Evolutionary conservation across 2,113 vertebrate species (phyloP).

Genomic region (Agelaius tricolor): DNA sequence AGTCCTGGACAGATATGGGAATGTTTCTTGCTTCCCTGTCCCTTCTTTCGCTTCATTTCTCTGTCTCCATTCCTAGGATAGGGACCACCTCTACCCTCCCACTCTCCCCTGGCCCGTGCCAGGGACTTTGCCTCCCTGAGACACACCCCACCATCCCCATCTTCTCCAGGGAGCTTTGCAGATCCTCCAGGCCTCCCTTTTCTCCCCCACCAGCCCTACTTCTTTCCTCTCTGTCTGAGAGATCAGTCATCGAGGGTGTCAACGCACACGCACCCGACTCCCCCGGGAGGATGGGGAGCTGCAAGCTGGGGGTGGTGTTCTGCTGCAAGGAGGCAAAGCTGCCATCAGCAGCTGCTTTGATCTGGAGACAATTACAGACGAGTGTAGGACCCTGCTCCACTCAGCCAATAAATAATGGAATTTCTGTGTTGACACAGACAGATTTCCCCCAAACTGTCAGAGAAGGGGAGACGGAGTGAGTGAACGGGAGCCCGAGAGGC

Average conservation of each 20-base stretch:
- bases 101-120: neutral
- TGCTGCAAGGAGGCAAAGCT: constrained; percentile 48
- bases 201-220: constrained; percentile 42
- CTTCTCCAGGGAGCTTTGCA: neutral
- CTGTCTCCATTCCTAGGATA: neutral
- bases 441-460: constrained; percentile 69
- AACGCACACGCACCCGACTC: constrained; percentile 5
- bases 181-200: neutral
- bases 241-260: constrained; percentile 40
- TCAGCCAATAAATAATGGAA: constrained; percentile 66
- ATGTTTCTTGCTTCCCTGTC: neutral
- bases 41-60: neutral
- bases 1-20: neutral
- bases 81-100: neutral
- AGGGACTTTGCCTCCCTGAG: neutral
- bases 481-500: neutral
- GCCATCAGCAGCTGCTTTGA: constrained; percentile 61
- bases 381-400: constrained; percentile 53
- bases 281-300: constrained; percentile 7
- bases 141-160: neutral
- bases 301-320: constrained; percentile 38
- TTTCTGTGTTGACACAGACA: constrained; percentile 56
- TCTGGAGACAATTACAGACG: constrained; percentile 65
- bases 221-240: constrained; percentile 46
- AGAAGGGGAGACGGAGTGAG: constrained; percentile 15